Evolutionary conservation across 2,888 invertebrate genomes (phyloP).

Genomic region (Cosmia pyralina): DNA sequence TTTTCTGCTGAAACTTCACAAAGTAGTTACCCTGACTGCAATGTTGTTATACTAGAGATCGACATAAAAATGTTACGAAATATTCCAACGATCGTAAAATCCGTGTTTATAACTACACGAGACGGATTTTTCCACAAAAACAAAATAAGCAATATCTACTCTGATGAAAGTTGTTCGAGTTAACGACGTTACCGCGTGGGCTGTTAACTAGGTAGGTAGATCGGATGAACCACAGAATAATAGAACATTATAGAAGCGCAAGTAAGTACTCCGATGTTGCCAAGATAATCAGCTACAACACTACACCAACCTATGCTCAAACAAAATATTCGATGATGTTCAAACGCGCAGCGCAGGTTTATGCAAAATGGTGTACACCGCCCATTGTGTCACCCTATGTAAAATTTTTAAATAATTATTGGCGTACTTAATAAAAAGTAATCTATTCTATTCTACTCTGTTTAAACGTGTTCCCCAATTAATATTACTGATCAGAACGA

Average conservation of each 20-base stretch:
- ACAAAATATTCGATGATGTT: background rate
- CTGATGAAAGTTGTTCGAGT: slow-evolving; percentile 48
- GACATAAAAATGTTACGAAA: slow-evolving; percentile 42
- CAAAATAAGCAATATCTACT: slow-evolving; percentile 26
- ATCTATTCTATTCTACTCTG: no score
- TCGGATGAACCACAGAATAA: slow-evolving; percentile 8
- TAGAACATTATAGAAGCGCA: slow-evolving; percentile 2
- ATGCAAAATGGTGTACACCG: background rate
- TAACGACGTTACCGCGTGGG: slow-evolving; percentile 34
- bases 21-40: background rate
- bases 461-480: no score
- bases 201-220: slow-evolving; percentile 23
- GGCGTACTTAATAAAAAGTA: no score
- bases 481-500: no score
- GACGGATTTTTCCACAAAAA: slow-evolving; percentile 52
- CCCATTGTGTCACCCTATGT: no score
- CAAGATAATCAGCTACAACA: no score
- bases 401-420: no score
- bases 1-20: background rate
- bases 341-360: no score
- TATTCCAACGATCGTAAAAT: slow-evolving; percentile 31
- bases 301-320: background rate
- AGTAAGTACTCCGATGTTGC: background rate
- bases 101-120: slow-evolving; percentile 23
- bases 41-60: slow-evolving; percentile 8